Evolutionary conservation across 2,797 vertebrate species (phyloP).

Genomic region (Crax fasciolata): DNA sequence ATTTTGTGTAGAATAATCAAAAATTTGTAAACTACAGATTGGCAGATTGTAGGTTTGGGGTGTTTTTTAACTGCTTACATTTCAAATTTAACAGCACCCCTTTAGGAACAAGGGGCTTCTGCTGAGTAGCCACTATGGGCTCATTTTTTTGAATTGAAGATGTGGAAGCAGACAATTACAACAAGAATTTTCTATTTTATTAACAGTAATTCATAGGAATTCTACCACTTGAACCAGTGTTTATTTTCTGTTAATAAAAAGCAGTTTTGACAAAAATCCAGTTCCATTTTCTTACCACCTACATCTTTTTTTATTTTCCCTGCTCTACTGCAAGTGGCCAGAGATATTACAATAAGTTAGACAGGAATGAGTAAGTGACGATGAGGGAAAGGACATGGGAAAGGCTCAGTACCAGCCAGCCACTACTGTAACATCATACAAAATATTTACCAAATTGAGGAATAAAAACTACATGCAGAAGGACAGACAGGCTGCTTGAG

Average conservation of each 20-base stretch:
- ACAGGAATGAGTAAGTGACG: not conserved
- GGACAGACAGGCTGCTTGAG: slow-evolving; percentile 23
- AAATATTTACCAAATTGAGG: not conserved
- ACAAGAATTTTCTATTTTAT: slow-evolving; percentile 67
- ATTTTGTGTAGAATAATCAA: not conserved
- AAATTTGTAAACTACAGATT: not conserved
- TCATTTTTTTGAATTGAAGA: slow-evolving; percentile 14
- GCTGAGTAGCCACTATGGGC: not conserved
- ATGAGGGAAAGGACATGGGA: not conserved
- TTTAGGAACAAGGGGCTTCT: not conserved
- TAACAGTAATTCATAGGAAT: slow-evolving; percentile 63
- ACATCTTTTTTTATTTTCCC: not conserved
- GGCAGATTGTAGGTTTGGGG: not conserved
- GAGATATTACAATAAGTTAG: slow-evolving; percentile 41
- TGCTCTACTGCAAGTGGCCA: slow-evolving; percentile 27
- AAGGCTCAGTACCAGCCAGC: slow-evolving; percentile 42
- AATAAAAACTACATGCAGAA: slow-evolving; percentile 31
- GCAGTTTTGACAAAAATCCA: slow-evolving; percentile 74
- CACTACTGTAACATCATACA: not conserved
- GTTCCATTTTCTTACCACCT: not conserved
- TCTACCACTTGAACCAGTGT: slow-evolving; percentile 60
- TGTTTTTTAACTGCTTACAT: not conserved
- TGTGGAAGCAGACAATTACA: not conserved
- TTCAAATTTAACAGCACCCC: not conserved
- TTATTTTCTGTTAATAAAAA: slow-evolving; percentile 87